A percentile compares a stretch with the other conserved stretches of the same genome.
Evolutionary conservation across 2,797 vertebrate species (phyloP).

Genomic region (Ambastaia sidthimunki): DNA sequence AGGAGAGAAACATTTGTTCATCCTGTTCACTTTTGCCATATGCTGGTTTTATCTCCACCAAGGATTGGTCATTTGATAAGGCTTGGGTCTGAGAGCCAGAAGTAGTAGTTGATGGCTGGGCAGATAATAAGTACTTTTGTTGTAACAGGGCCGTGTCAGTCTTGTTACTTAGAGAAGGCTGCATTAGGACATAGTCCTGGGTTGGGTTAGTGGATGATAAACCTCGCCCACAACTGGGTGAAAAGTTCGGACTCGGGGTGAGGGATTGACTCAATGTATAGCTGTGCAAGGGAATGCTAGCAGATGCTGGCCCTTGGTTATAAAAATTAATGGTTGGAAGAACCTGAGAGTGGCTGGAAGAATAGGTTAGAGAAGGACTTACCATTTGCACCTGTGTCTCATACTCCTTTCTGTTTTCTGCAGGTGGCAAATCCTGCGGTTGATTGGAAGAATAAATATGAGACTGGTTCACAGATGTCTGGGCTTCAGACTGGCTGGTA

Average conservation of each 20-base stretch:
- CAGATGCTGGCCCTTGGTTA: constrained; percentile 85
- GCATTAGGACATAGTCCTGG: constrained; percentile 87
- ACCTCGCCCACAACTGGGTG: constrained; percentile 82
- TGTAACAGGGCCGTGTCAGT: constrained; percentile 83
- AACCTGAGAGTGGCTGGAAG: constrained; percentile 91
- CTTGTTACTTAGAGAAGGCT: constrained; percentile 83
- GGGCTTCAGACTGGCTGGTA: constrained; percentile 84
- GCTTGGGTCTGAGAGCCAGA: constrained; percentile 82
- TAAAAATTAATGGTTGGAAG: constrained; percentile 89
- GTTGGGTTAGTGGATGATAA: constrained; percentile 82
- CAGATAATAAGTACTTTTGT: constrained; percentile 86
- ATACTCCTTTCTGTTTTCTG: constrained; percentile 82
- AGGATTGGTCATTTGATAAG: constrained; percentile 84
- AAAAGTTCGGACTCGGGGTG: constrained; percentile 84
- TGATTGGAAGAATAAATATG: constrained; percentile 87
- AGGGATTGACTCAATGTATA: constrained; percentile 88
- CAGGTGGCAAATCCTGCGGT: constrained; percentile 83
- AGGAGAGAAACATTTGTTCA: constrained; percentile 77
- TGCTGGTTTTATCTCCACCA: constrained; percentile 82
- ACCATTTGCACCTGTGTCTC: constrained; percentile 86
- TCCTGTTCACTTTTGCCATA: constrained; percentile 89
- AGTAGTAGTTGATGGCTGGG: constrained; percentile 83
- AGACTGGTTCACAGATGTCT: constrained; percentile 85
- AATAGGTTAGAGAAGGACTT: constrained; percentile 87
- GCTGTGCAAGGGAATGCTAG: constrained; percentile 85